phyloP scores from a whole-genome alignment of 1,140 invertebrate genomes.

The Sycobia sp. region DNA sequence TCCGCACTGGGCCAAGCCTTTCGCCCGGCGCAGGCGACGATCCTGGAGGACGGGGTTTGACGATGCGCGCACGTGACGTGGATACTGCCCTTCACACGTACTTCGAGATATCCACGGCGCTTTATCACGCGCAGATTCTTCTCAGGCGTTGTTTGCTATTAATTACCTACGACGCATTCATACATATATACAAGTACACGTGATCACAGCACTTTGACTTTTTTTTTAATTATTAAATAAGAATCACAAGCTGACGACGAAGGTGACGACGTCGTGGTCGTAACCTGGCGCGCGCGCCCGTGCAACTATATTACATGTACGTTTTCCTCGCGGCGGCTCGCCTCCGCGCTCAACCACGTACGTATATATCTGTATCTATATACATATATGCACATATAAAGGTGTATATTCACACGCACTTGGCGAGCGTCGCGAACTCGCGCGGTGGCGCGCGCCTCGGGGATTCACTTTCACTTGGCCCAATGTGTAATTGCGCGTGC shows the following conservation, averaged over 20 bases:
- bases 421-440: background rate
- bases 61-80: too few species aligned
- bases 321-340: background rate
- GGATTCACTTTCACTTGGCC: conserved; percentile 23
- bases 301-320: background rate
- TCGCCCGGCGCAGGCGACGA: too few species aligned
- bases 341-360: too few species aligned
- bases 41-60: too few species aligned
- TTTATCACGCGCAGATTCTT: too few species aligned
- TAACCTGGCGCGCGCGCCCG: background rate
- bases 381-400: background rate
- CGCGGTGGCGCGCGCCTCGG: too few species aligned
- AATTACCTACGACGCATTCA: too few species aligned
- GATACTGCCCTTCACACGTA: too few species aligned
- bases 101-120: too few species aligned
- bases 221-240: too few species aligned
- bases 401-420: conserved; percentile 11
- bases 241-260: conserved; percentile 19
- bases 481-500: background rate
- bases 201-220: conserved; percentile 24
- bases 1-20: too few species aligned
- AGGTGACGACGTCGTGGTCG: background rate
- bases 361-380: background rate
- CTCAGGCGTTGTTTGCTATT: too few species aligned
- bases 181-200: background rate